phyloP scores from a whole-genome alignment of 2,797 vertebrate genomes.

The Pygocentrus nattereri region DNA sequence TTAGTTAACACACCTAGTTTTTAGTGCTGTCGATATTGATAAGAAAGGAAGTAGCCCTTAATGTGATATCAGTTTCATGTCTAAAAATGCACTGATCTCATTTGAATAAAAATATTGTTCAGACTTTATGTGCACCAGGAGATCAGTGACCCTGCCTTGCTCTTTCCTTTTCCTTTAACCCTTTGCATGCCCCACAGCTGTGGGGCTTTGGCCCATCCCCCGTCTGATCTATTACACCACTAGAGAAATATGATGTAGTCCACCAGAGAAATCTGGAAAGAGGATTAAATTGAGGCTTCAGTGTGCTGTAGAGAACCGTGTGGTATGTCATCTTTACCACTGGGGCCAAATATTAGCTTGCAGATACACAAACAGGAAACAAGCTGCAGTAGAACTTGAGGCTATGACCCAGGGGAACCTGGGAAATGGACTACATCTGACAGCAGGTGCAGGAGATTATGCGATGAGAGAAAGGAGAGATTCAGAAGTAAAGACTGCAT shows the following conservation, averaged over 20 bases:
- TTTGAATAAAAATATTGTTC: neutral
- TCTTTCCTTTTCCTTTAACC: neutral
- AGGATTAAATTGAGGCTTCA: conserved; percentile 46
- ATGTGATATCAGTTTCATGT: neutral
- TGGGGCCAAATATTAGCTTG: conserved; percentile 57
- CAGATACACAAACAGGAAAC: conserved; percentile 44
- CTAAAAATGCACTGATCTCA: neutral
- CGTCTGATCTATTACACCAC: conserved; percentile 25
- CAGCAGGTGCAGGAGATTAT: conserved; percentile 44
- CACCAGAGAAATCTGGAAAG: conserved; percentile 34
- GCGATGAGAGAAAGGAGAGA: conserved; percentile 2
- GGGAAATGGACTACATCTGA: conserved; percentile 35
- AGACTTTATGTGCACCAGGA: neutral
- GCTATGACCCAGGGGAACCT: conserved; percentile 24
- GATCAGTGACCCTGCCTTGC: neutral
- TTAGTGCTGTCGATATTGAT: neutral
- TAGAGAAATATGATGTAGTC: conserved; percentile 41
- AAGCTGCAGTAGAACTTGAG: conserved; percentile 27
- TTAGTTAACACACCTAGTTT: neutral
- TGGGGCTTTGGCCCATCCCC: neutral
- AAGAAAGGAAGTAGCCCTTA: neutral
- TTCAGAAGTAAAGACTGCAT: conserved; percentile 14
- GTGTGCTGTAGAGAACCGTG: conserved; percentile 42
- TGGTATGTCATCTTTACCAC: conserved; percentile 50
- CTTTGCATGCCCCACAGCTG: neutral